A percentile compares a stretch with the other conserved stretches of the same genome.
phyloP scores from a whole-genome alignment of 2,797 vertebrate genomes.

The Cercopithecus mitis region DNA sequence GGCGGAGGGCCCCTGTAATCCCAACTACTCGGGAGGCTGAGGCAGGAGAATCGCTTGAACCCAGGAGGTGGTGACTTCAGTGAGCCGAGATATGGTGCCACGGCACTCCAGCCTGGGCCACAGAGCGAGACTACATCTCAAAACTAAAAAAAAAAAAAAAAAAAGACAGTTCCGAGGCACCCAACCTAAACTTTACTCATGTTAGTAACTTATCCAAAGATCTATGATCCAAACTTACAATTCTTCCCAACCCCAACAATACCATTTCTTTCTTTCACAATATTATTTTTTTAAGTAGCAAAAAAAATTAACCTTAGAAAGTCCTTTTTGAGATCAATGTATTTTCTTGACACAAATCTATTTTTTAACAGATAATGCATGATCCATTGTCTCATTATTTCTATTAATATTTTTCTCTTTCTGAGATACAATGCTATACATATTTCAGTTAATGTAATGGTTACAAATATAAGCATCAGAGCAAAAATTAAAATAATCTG shows the following conservation, averaged over 20 bases:
- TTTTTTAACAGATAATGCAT: background rate
- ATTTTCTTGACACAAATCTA: background rate
- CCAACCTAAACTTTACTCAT: background rate
- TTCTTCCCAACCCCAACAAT: background rate
- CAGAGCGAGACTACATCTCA: no score
- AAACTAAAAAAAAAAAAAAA: background rate
- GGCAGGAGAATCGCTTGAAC: no score
- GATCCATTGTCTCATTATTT: background rate
- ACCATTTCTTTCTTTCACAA: background rate
- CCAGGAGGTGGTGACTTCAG: no score
- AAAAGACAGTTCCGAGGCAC: background rate
- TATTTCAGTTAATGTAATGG: background rate
- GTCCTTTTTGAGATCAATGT: background rate
- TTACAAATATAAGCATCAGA: background rate
- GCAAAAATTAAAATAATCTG: background rate
- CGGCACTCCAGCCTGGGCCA: no score
- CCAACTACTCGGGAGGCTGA: no score
- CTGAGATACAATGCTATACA: background rate
- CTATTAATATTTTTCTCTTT: background rate
- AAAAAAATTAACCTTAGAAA: background rate
- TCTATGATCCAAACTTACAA: background rate
- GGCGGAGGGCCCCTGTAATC: no score
- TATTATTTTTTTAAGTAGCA: background rate
- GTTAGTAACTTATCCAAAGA: background rate
- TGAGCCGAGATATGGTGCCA: no score